These are phyloP conservation scores for Adelphocoris suturalis DNA, from an alignment of 2,888 invertebrate species.

Conservation along the genomic window DNA sequence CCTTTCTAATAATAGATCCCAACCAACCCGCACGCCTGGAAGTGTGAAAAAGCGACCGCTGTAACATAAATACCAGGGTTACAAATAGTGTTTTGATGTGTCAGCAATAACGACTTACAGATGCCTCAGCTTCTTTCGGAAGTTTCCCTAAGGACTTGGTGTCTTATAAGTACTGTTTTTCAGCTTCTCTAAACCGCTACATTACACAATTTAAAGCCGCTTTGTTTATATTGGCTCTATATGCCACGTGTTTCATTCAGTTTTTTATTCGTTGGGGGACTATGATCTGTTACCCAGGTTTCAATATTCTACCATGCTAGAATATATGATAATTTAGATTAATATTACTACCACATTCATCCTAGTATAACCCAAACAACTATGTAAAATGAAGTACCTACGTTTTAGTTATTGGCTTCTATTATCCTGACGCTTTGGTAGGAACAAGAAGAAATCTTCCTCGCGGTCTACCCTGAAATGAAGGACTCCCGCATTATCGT, in stretches of 20 bases:
- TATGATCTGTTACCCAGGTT: too few species aligned
- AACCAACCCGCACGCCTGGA: neutral
- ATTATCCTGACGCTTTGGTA: too few species aligned
- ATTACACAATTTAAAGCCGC: neutral
- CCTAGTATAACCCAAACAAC: too few species aligned
- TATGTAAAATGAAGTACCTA: too few species aligned
- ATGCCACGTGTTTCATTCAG: neutral
- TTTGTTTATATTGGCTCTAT: neutral
- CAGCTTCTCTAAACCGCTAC: neutral
- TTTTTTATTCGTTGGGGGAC: neutral
- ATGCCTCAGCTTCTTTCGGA: neutral
- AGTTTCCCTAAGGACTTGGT: neutral
- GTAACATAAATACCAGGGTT: constrained; percentile 49
- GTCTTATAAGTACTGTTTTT: neutral
- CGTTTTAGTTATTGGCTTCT: too few species aligned
- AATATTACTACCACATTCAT: too few species aligned
- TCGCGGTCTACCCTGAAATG: too few species aligned
- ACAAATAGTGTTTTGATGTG: constrained; percentile 67
- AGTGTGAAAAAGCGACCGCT: constrained; percentile 46
- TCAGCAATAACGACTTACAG: constrained; percentile 61
- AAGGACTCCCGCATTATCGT: too few species aligned
- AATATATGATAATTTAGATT: too few species aligned
- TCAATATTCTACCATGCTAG: too few species aligned
- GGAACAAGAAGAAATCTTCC: too few species aligned
- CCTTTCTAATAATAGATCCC: constrained; percentile 13